phyloP scores from a whole-genome alignment of 2,888 invertebrate genomes.

The Clusia tigrina region DNA sequence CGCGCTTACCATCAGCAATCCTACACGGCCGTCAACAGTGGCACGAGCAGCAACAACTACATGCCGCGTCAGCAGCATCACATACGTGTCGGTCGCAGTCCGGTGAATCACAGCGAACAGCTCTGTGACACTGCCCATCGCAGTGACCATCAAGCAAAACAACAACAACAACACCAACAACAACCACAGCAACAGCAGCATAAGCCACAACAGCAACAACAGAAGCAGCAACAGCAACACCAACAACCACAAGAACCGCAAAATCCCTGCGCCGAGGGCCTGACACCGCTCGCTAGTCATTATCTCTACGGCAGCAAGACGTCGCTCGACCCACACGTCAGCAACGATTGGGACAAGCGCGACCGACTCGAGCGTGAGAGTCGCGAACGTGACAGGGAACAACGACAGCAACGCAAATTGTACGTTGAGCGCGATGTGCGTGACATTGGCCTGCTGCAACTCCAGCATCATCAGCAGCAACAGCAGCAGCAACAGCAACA shows the following conservation, averaged over 20 bases:
- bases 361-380: slow-evolving; percentile 18
- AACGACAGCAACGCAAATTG: slow-evolving; percentile 48
- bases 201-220: slow-evolving; percentile 32
- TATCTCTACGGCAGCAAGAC: slow-evolving; percentile 55
- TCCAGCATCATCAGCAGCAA: slow-evolving; percentile 33
- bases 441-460: slow-evolving; percentile 11
- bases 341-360: slow-evolving; percentile 12
- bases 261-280: slow-evolving; percentile 49
- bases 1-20: slow-evolving; percentile 32
- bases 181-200: slow-evolving; percentile 22
- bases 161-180: slow-evolving; percentile 25
- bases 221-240: slow-evolving; percentile 24
- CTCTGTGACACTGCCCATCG: background rate
- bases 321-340: slow-evolving; percentile 45
- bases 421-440: slow-evolving; percentile 2
- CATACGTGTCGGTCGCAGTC: slow-evolving; percentile 55
- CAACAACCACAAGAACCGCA: slow-evolving; percentile 19
- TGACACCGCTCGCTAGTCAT: slow-evolving; percentile 52
- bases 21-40: slow-evolving; percentile 30
- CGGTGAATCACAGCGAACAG: slow-evolving; percentile 47
- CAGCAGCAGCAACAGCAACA: slow-evolving; percentile 19
- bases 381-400: slow-evolving; percentile 48
- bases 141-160: slow-evolving; percentile 27
- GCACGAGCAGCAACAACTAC: slow-evolving; percentile 30
- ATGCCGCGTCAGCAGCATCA: slow-evolving; percentile 48